Conservation (phyloP, 2,797 vertebrate genomes). For the Botia almorhae region DNA sequence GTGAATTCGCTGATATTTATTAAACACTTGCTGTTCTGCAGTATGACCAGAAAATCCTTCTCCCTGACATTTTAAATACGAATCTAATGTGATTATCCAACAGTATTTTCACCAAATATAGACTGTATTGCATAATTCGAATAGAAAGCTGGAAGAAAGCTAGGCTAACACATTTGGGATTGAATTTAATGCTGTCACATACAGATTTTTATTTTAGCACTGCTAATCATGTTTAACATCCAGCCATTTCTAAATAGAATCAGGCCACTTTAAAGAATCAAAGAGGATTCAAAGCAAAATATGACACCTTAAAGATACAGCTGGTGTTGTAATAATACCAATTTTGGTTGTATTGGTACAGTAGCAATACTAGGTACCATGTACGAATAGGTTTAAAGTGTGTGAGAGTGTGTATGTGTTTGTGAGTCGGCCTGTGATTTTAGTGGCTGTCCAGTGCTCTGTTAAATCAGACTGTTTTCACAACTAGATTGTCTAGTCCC, state of each 20-base stretch:
- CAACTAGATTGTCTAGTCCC: conserved; percentile 33
- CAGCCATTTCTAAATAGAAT: neutral
- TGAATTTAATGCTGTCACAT: conserved; percentile 18
- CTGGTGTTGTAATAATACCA: neutral
- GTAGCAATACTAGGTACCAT: neutral
- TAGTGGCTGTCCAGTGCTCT: conserved; percentile 25
- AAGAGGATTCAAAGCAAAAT: neutral
- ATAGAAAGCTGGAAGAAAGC: neutral
- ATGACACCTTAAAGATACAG: neutral
- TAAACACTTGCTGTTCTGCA: neutral
- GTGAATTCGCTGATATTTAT: neutral
- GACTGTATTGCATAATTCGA: neutral
- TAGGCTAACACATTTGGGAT: neutral
- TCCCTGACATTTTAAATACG: conserved; percentile 5
- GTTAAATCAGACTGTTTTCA: conserved; percentile 25
- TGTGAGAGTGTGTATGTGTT: neutral
- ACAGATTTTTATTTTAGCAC: conserved; percentile 13
- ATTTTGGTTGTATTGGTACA: neutral
- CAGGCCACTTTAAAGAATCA: neutral
- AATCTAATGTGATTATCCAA: conserved; percentile 23
- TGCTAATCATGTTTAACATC: conserved; percentile 23
- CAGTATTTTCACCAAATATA: conserved; percentile 1
- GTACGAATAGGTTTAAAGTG: neutral
- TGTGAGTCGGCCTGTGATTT: neutral
- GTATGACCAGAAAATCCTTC: conserved; percentile 24